Conservation (phyloP, 2,888 invertebrate species). For the Boloria selene region DNA sequence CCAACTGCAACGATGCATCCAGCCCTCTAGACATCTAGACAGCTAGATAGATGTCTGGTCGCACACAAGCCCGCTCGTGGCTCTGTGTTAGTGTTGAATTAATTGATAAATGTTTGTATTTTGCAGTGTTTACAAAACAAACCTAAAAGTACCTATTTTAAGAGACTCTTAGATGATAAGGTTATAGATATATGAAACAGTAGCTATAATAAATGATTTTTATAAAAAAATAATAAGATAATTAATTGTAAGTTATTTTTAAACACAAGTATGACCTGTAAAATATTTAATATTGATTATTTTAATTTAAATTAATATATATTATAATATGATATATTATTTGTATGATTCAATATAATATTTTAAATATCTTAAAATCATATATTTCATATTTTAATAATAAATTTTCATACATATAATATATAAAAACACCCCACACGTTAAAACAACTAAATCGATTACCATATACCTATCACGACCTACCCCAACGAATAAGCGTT, state of each 20-base stretch:
- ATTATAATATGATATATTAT: too few relatives aligned
- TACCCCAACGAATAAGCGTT: constrained; percentile 57
- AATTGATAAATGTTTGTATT: constrained; percentile 31
- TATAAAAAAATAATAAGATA: too few relatives aligned
- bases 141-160: neutral
- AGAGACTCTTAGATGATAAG: too few relatives aligned
- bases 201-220: too few relatives aligned
- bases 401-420: neutral
- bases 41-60: constrained; percentile 64
- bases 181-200: too few relatives aligned
- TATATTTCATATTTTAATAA: neutral
- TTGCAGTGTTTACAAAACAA: constrained; percentile 26
- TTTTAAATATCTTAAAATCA: neutral
- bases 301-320: too few relatives aligned
- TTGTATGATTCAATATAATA: too few relatives aligned
- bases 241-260: too few relatives aligned
- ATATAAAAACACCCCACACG: neutral
- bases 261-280: too few relatives aligned
- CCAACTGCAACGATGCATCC: constrained; percentile 76
- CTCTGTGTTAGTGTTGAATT: constrained; percentile 27
- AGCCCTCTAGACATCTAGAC: constrained; percentile 51
- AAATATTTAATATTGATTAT: too few relatives aligned
- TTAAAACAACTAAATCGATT: constrained; percentile 20
- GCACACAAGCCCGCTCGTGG: constrained; percentile 30
- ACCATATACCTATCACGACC: constrained; percentile 36